phyloP scores from a whole-genome alignment of 2,797 vertebrate genomes.

The Pseudopleuronectes americanus region DNA sequence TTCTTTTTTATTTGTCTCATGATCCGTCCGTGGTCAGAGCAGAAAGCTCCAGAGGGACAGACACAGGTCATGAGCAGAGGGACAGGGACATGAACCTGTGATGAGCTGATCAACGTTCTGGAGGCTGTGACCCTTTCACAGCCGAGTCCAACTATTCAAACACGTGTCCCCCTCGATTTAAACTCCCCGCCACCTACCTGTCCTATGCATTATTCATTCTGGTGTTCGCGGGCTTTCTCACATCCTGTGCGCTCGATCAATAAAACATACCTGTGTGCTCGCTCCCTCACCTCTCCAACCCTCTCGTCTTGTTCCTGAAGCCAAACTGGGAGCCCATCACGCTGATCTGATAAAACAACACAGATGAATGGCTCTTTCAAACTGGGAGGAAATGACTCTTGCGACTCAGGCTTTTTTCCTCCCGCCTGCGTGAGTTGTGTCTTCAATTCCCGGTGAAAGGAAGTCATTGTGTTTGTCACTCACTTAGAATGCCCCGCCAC shows the following conservation, averaged over 20 bases:
- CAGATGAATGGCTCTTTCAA: constrained; percentile 55
- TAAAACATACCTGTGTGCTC: constrained; percentile 76
- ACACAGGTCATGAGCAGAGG: neutral
- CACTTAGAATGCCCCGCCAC: neutral
- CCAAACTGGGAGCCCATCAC: constrained; percentile 40
- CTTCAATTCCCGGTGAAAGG: constrained; percentile 35
- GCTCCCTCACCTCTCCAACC: constrained; percentile 62
- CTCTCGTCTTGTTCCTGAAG: constrained; percentile 39
- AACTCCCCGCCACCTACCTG: neutral
- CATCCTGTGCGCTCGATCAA: constrained; percentile 72
- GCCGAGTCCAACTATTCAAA: constrained; percentile 2
- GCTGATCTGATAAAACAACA: constrained; percentile 60
- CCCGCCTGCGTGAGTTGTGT: constrained; percentile 23
- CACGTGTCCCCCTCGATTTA: constrained; percentile 35
- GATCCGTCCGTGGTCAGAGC: neutral
- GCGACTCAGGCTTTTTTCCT: constrained; percentile 38
- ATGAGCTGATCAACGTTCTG: constrained; percentile 11
- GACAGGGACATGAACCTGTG: constrained; percentile 7
- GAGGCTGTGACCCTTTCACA: constrained; percentile 2
- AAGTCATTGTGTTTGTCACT: constrained; percentile 19
- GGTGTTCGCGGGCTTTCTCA: constrained; percentile 64
- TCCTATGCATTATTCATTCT: constrained; percentile 75
- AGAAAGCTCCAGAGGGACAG: constrained; percentile 3
- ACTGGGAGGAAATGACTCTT: constrained; percentile 45
- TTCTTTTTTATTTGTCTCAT: neutral